Percentiles rank a stretch among this genome's conserved stretches.
Conservation (phyloP, 2,113 vertebrate species). For the Ursus arctos region DNA sequence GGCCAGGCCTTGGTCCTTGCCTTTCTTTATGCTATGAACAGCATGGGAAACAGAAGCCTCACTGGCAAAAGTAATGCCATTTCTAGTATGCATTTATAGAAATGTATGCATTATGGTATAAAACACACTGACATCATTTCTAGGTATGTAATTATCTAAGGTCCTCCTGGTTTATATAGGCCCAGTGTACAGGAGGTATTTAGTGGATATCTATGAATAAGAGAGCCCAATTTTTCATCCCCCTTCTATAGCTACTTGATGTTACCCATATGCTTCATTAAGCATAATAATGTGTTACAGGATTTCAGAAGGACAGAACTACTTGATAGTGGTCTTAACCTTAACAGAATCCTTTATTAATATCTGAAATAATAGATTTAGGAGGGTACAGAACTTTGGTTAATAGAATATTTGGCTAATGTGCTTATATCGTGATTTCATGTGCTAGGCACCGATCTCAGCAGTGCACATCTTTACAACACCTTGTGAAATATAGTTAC, state of each 20-base stretch:
- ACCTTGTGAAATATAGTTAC: not conserved
- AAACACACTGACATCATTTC: not conserved
- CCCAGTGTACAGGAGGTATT: not conserved
- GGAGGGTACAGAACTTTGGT: too few relatives aligned
- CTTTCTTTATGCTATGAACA: not conserved
- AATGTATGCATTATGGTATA: not conserved
- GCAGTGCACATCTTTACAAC: not conserved
- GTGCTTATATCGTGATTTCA: not conserved
- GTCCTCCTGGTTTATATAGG: not conserved
- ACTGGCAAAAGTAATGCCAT: not conserved
- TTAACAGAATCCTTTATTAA: not conserved
- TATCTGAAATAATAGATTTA: not conserved
- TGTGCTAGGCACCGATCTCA: not conserved
- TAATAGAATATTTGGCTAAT: not conserved
- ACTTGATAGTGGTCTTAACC: not conserved
- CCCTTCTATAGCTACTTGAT: not conserved
- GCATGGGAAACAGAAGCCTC: not conserved
- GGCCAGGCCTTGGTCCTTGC: not conserved
- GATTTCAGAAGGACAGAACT: not conserved
- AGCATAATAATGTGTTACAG: not conserved
- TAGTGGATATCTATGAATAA: not conserved
- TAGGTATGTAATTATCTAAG: not conserved
- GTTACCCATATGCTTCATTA: not conserved
- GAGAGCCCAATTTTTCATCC: not conserved
- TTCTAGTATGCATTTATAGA: not conserved